A percentile compares a stretch with the other conserved stretches of the same genome.
Evolutionary conservation across 2,888 invertebrate genomes (phyloP).

Genomic region (Campoletis raptor): DNA sequence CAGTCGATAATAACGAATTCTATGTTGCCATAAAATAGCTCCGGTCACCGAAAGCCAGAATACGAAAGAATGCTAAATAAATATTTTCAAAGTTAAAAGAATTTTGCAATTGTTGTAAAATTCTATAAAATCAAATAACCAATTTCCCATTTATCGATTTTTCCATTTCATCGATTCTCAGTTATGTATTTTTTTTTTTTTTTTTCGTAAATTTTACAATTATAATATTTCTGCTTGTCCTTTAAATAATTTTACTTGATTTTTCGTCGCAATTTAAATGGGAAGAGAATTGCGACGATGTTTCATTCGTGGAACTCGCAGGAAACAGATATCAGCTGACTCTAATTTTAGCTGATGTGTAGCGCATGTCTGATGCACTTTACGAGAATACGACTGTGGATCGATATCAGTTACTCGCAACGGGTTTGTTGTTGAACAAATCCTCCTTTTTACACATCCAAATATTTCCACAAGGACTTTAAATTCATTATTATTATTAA

Average conservation of each 20-base stretch:
- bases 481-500: background rate
- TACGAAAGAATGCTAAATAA: background rate
- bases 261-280: background rate
- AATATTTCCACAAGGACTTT: background rate
- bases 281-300: background rate
- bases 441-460: background rate
- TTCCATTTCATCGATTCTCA: background rate
- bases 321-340: background rate
- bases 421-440: conserved; percentile 15
- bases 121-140: background rate
- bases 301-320: background rate
- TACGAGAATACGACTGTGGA: conserved; percentile 10
- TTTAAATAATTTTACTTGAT: background rate
- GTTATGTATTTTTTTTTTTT: no score
- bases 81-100: background rate
- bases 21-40: conserved; percentile 7
- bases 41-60: background rate
- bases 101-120: background rate
- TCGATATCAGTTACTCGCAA: conserved; percentile 47
- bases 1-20: conserved; percentile 33
- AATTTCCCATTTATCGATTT: background rate
- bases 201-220: background rate
- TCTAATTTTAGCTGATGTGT: conserved; percentile 57
- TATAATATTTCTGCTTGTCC: background rate
- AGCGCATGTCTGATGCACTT: conserved; percentile 52